Conservation (phyloP, 2,797 vertebrate genomes). For the Numenius phaeopus region DNA sequence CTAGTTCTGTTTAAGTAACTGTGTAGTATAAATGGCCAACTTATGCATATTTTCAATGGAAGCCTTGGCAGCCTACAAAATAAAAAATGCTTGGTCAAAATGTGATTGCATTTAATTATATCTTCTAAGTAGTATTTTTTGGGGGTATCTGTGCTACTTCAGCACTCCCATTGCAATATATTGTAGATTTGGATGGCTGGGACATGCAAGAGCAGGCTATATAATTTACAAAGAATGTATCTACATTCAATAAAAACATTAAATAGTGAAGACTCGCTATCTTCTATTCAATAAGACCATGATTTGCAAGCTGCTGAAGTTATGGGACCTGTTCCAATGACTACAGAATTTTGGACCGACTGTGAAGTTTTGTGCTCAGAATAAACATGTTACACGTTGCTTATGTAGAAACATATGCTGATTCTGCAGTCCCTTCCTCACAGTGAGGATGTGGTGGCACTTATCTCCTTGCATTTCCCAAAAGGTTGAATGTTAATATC, state of each 20-base stretch:
- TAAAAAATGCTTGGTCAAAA: background rate
- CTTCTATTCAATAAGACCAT: background rate
- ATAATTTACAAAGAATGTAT: background rate
- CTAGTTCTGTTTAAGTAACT: background rate
- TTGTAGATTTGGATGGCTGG: background rate
- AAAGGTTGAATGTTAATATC: constrained; percentile 13
- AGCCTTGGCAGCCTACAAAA: background rate
- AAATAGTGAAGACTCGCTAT: background rate
- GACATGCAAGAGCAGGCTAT: background rate
- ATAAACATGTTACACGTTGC: background rate
- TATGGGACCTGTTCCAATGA: constrained; percentile 23
- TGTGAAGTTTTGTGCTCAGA: constrained; percentile 4
- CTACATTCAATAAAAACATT: background rate
- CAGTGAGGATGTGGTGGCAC: constrained; percentile 22
- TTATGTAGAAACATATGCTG: constrained; percentile 30
- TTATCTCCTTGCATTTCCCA: constrained; percentile 46
- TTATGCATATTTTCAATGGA: background rate
- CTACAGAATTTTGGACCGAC: constrained; percentile 11
- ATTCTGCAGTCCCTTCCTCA: constrained; percentile 15
- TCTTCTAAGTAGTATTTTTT: background rate
- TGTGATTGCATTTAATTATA: background rate
- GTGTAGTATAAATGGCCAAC: background rate
- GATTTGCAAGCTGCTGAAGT: background rate
- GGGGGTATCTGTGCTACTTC: background rate
- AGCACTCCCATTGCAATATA: background rate